Conservation (phyloP, 2,797 vertebrate genomes). For the Falco concolor region DNA sequence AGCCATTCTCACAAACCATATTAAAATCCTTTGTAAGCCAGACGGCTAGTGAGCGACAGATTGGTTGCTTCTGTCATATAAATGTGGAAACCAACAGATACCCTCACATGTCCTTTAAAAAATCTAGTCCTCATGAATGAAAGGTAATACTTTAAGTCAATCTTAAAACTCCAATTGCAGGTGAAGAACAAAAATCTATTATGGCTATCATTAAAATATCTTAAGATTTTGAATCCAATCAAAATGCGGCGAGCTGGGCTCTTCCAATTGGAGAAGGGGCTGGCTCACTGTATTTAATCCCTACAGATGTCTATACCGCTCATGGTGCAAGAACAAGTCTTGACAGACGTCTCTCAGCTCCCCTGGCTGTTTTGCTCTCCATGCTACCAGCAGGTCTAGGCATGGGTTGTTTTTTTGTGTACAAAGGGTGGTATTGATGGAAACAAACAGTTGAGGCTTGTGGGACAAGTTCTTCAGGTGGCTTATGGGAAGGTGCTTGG, state of each 20-base stretch:
- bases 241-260: background rate
- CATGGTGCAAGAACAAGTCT: background rate
- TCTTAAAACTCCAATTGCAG: background rate
- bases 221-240: background rate
- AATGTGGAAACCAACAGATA: background rate
- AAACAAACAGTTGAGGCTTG: slow-evolving; percentile 61
- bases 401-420: slow-evolving; percentile 49
- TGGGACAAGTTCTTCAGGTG: slow-evolving; percentile 66
- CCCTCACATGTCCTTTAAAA: background rate
- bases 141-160: background rate
- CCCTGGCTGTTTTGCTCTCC: background rate
- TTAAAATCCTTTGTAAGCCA: background rate
- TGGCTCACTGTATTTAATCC: background rate
- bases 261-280: background rate
- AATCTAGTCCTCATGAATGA: background rate
- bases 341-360: background rate
- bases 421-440: slow-evolving; percentile 63
- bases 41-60: accelerated
- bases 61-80: background rate
- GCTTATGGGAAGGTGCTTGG: slow-evolving; percentile 53
- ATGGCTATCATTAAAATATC: background rate
- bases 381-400: slow-evolving; percentile 23
- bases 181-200: background rate
- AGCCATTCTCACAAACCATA: background rate
- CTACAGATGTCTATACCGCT: background rate